A percentile compares a stretch with the other conserved stretches of the same genome.
These are phyloP conservation scores for Adrianichthys oophorus DNA, from an alignment of 2,797 vertebrate genomes.

Conservation along the genomic window DNA sequence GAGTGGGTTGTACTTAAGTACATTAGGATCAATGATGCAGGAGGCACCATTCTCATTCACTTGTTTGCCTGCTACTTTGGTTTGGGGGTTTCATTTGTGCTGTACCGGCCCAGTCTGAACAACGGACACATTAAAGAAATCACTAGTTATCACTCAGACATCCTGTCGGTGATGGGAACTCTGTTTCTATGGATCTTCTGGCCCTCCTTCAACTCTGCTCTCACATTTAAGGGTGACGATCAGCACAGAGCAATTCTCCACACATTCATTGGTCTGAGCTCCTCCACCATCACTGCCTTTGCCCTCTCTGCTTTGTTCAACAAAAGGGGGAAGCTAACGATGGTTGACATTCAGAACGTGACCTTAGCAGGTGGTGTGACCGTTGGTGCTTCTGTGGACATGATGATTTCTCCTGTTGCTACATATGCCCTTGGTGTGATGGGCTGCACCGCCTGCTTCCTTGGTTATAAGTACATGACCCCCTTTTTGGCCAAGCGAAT, in stretches of 20 bases:
- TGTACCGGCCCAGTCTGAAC: conserved; percentile 59
- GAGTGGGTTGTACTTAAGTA: conserved; percentile 77
- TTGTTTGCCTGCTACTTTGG: conserved; percentile 85
- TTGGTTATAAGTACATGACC: conserved; percentile 79
- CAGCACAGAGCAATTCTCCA: conserved; percentile 81
- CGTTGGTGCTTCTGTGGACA: conserved; percentile 77
- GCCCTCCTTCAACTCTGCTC: conserved; percentile 82
- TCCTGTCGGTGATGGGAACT: conserved; percentile 76
- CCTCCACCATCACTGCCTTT: conserved; percentile 74
- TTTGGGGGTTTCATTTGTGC: conserved; percentile 73
- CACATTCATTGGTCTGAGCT: conserved; percentile 80
- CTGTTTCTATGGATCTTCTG: conserved; percentile 87
- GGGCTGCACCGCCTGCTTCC: conserved; percentile 70
- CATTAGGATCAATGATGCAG: conserved; percentile 78
- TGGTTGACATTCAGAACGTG: conserved; percentile 83
- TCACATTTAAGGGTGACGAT: conserved; percentile 72
- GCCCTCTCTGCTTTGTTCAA: conserved; percentile 77
- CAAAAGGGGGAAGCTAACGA: conserved; percentile 75
- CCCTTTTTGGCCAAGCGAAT: conserved; percentile 67
- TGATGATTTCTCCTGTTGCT: conserved; percentile 74
- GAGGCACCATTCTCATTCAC: conserved; percentile 81
- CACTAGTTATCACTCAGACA: conserved; percentile 74
- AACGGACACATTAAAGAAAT: conserved; percentile 68
- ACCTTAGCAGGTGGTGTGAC: conserved; percentile 82
- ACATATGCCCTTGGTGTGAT: conserved; percentile 75